phyloP scores from a whole-genome alignment of 1,140 invertebrate genomes.

The Hycleus phaleratus region DNA sequence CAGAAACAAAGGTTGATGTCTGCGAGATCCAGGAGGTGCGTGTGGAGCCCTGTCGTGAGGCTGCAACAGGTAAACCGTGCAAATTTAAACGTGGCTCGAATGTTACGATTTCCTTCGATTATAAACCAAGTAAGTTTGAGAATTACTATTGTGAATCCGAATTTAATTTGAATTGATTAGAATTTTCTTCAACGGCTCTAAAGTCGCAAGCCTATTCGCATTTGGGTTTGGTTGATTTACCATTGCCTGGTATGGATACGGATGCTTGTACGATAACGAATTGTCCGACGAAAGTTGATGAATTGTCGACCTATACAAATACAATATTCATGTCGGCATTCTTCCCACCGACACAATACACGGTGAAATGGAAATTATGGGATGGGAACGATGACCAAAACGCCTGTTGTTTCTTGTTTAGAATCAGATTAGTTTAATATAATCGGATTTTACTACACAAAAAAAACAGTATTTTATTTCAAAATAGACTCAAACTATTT shows the following conservation, averaged over 20 bases:
- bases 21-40: conserved; percentile 15
- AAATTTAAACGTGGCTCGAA: conserved; percentile 15
- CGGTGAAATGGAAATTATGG: conserved; percentile 14
- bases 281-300: not conserved
- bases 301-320: conserved; percentile 10
- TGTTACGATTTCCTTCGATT: conserved; percentile 15
- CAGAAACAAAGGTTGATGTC: conserved; percentile 1
- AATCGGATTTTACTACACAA: not conserved
- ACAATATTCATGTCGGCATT: conserved; percentile 8
- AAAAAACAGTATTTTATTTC: too few species aligned
- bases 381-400: conserved; percentile 6
- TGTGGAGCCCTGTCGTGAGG: conserved; percentile 14
- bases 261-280: conserved; percentile 9
- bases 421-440: conserved; percentile 18
- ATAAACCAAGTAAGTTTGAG: conserved; percentile 4
- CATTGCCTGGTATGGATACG: conserved; percentile 20
- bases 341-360: conserved; percentile 15
- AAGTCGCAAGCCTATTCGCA: conserved; percentile 10
- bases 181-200: not conserved
- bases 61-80: conserved; percentile 11
- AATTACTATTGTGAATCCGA: not conserved
- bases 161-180: not conserved
- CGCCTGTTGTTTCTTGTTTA: conserved; percentile 16
- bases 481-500: too few species aligned
- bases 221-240: conserved; percentile 15